These are phyloP conservation scores for Gibbula magus DNA, from an alignment of 2,888 invertebrate genomes.

Conservation along the genomic window DNA sequence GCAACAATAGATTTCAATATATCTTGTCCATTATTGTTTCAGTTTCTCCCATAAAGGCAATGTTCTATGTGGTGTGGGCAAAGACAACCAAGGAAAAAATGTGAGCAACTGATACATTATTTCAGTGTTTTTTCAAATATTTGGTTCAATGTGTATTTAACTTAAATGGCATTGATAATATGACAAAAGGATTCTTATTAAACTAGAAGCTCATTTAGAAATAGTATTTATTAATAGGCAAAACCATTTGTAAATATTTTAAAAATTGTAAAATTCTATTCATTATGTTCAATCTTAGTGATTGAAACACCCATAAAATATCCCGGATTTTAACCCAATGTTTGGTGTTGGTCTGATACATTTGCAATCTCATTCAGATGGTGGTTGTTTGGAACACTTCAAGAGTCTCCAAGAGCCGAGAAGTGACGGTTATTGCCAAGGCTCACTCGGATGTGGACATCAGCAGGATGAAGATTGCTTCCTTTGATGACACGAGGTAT, in stretches of 20 bases:
- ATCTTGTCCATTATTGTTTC: conserved; percentile 35
- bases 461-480: conserved; percentile 67
- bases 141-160: not conserved
- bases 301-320: not conserved
- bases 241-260: no score
- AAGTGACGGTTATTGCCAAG: conserved; percentile 71
- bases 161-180: no score
- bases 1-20: not conserved
- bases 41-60: conserved; percentile 72
- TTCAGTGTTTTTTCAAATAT: not conserved
- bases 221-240: no score
- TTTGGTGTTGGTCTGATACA: not conserved
- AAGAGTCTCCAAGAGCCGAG: conserved; percentile 61
- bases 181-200: no score
- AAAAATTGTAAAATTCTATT: no score
- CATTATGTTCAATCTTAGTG: no score
- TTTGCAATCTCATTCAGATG: conserved; percentile 55
- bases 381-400: conserved; percentile 73
- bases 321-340: not conserved
- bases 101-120: conserved; percentile 51
- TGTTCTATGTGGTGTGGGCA: conserved; percentile 74
- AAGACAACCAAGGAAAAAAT: conserved; percentile 73
- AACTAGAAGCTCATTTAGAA: no score
- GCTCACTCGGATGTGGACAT: conserved; percentile 75
- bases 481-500: conserved; percentile 73